A percentile compares a stretch with the other conserved stretches of the same genome.
phyloP scores from a whole-genome alignment of 1,140 invertebrate genomes.

The Octopus bimaculoides region DNA sequence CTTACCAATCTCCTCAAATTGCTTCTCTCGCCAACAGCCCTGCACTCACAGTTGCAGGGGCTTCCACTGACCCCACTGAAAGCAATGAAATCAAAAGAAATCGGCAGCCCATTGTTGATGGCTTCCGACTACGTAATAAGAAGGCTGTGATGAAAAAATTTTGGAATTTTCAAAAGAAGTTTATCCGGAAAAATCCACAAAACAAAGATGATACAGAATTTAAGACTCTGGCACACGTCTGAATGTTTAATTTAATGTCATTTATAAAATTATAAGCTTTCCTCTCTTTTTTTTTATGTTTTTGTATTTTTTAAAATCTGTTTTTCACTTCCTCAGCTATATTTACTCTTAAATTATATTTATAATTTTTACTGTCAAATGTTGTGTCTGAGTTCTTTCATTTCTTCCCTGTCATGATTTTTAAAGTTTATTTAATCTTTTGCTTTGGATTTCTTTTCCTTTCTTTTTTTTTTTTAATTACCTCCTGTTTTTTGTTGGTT shows the following conservation, averaged over 20 bases:
- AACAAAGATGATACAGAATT: constrained; percentile 3
- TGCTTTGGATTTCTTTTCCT: too few species aligned
- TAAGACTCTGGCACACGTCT: background rate
- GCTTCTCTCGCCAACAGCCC: background rate
- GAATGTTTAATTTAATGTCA: background rate
- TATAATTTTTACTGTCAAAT: too few species aligned
- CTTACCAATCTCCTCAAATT: background rate
- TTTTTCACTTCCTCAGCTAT: too few species aligned
- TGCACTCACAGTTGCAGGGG: background rate
- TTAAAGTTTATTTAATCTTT: too few species aligned
- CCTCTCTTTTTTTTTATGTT: too few species aligned
- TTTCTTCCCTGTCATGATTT: too few species aligned
- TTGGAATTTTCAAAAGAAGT: constrained; percentile 9
- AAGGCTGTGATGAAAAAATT: constrained; percentile 7
- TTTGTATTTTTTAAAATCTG: too few species aligned
- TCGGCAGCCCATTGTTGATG: background rate
- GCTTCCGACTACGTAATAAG: constrained; percentile 1
- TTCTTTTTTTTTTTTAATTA: too few species aligned
- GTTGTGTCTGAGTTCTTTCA: too few species aligned
- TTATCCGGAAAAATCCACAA: background rate
- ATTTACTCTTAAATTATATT: too few species aligned
- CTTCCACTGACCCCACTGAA: background rate
- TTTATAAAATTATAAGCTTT: too few species aligned
- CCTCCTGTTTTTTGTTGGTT: too few species aligned
- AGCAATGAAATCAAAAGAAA: background rate